Base-by-base conservation (phyloP, 2,888 invertebrate genomes). In the Tenthredo livida region DNA sequence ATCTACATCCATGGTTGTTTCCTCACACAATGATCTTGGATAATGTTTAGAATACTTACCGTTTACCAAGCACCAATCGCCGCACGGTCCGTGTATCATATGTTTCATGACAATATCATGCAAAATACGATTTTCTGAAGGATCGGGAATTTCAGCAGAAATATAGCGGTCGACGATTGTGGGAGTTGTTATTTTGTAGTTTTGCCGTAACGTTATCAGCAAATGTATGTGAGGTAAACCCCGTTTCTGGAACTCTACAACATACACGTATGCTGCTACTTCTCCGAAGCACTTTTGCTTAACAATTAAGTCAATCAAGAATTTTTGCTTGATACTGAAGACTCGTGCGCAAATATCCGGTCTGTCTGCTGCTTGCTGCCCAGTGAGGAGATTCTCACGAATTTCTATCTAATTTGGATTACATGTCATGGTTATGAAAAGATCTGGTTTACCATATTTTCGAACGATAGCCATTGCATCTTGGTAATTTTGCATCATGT, bases 321-420 rank as follows among this genome's bases (percentile, higher is more conserved):
- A 88, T 67, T 90, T 88, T 47, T 90, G 86, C 89, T 90, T 92
- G 43, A 89, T 86, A 84, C 90, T 86, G 87, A 92, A 93, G 40
- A 92, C 89, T 84, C 91, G 88, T 54, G 91, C 89, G 12, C 92
- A 89, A 67, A 94, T 85, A 86, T 93, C 92, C 7, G 92, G 92
- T 65, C 93, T 87, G 89, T 93, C 89, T 65, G 86, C 85, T 6
- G 90, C 85, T 85, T 86, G 86, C 88, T 92, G 89, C 33, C 87
- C 87, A 65, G 72, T 85, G 29, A 29, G 29, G 29, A 29, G 29
- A 29, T 29, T 29, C 29, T 29, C 29, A 29, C 29, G 29, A 29
- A 29, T 29, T 29, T 29, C 29, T 29, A 29, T 29, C 29, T 2
- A 29, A 29, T 29, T 29, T 29, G 29, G 29, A 29, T 29, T 29